phyloP scores from a whole-genome alignment of 1,140 invertebrate species.

The Pseudomyrmex gracilis region DNA sequence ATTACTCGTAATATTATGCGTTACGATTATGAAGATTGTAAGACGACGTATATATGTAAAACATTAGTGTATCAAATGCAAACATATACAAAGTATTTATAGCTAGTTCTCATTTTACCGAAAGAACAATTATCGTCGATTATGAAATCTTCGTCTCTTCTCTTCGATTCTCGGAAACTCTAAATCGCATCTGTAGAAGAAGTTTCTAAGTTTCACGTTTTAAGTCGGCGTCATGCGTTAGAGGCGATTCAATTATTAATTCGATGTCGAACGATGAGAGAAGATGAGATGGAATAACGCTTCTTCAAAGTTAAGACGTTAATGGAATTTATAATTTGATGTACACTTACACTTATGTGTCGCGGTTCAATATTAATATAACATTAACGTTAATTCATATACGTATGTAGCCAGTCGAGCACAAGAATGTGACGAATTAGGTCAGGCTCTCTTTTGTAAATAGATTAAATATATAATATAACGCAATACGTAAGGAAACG shows the following conservation, averaged over 20 bases:
- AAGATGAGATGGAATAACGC: background rate
- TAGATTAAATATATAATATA: constrained; percentile 6
- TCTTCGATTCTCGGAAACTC: background rate
- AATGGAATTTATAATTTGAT: background rate
- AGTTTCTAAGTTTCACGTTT: constrained; percentile 40
- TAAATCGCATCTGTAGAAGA: constrained; percentile 1
- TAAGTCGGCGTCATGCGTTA: constrained; percentile 20
- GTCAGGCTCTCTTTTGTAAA: background rate
- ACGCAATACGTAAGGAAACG: background rate
- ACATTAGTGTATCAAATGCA: background rate
- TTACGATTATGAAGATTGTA: background rate
- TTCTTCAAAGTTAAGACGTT: background rate
- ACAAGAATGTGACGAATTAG: constrained; percentile 1
- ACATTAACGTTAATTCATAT: constrained; percentile 6
- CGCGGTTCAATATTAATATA: too few relatives aligned
- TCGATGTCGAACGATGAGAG: constrained; percentile 13
- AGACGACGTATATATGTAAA: too few relatives aligned
- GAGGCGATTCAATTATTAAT: constrained; percentile 47
- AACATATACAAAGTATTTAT: background rate
- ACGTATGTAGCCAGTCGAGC: background rate
- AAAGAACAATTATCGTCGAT: constrained; percentile 9
- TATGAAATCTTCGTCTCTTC: constrained; percentile 27
- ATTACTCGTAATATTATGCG: background rate
- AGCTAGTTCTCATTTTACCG: too few relatives aligned
- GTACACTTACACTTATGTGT: background rate